Base-by-base conservation (phyloP, 1,140 invertebrate species). In the Scaptodrosophila lebanonensis region DNA sequence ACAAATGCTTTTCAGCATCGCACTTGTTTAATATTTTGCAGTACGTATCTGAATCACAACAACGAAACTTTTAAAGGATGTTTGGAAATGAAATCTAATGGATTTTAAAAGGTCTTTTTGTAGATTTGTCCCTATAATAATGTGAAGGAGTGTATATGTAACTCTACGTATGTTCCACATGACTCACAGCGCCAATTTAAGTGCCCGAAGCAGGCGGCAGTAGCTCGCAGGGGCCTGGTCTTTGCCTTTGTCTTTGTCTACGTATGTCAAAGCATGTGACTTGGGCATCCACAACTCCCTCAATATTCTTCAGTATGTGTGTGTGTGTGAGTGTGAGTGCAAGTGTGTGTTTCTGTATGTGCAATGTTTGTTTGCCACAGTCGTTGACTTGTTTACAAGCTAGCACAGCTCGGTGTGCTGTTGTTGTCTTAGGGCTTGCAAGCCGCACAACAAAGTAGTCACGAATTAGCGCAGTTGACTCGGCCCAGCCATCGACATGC, bases 391-490 rank as follows among this genome's bases (percentile, higher is more conserved):
- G 18, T 36, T n/a, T 25, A 27, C 7, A 18, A 20, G 27, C 29
- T 43, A 16, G 12, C 17, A 33, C 30, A 8, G 17, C 11, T 7
- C 25, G 13, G 36, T 27, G 1, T 11, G 13, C 11, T 11, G 0
- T 11, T 13, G 12, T 42, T n/a, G n/a, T n/a, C n/a, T n/a, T n/a
- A n/a, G n/a, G n/a, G 57, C 33, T 32, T 56, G 42, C 8, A 36
- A 42, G 43, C 20, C 42, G 16, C 43, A 66, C 53, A 58, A 76
- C 67, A 76, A 72, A 77, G 57, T 77, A 76, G 73, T 79, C 73
- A 79, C 73, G 73, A 79, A 79, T 79, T 79, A 79, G 75, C 65
- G 75, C 65, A 79, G 65, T 63, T 69, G 51, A 79, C 49, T 45
- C 62, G 54, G 66, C 29, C 49, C 32, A 59, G 39, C 5, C 13